Conservation (phyloP, 2,888 invertebrate species). For the Agriotes lineatus region DNA sequence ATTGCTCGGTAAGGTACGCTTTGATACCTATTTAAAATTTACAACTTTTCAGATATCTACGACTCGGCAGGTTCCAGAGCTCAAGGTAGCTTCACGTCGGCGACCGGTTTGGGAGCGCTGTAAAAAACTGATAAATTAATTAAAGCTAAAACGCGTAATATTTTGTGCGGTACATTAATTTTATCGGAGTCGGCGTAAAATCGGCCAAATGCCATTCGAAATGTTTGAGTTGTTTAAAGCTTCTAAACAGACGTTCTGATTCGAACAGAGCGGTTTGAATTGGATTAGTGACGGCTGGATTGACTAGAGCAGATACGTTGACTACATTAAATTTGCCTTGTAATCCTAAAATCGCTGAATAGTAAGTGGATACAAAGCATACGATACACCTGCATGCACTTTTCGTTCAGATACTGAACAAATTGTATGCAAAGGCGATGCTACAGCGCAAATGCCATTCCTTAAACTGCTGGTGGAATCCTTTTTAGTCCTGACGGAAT, state of each 20-base stretch:
- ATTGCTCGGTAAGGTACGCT: background rate
- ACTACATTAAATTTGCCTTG: slow-evolving; percentile 11
- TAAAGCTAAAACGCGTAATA: background rate
- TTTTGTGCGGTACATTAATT: background rate
- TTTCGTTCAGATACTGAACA: too few species aligned
- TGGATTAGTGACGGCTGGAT: slow-evolving; percentile 26
- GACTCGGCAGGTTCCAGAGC: background rate
- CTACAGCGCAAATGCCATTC: too few species aligned
- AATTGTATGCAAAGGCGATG: too few species aligned
- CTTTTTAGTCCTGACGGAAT: too few species aligned
- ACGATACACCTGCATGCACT: too few species aligned
- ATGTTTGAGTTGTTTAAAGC: slow-evolving; percentile 5
- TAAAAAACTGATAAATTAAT: slow-evolving; percentile 11
- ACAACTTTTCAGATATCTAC: background rate
- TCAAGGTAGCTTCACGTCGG: background rate
- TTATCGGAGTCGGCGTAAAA: background rate
- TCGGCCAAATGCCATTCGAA: too few species aligned
- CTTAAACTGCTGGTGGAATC: too few species aligned
- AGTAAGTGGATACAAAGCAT: background rate
- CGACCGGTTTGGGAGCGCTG: background rate
- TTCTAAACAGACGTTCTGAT: slow-evolving; percentile 9
- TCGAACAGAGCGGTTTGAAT: slow-evolving; percentile 20
- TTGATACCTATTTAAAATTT: background rate
- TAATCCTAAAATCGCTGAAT: slow-evolving; percentile 16
- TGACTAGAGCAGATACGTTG: slow-evolving; percentile 13